A percentile compares a stretch with the other conserved stretches of the same genome.
phyloP scores from a whole-genome alignment of 2,888 invertebrate genomes.

The Flabesymbios commensalis region DNA sequence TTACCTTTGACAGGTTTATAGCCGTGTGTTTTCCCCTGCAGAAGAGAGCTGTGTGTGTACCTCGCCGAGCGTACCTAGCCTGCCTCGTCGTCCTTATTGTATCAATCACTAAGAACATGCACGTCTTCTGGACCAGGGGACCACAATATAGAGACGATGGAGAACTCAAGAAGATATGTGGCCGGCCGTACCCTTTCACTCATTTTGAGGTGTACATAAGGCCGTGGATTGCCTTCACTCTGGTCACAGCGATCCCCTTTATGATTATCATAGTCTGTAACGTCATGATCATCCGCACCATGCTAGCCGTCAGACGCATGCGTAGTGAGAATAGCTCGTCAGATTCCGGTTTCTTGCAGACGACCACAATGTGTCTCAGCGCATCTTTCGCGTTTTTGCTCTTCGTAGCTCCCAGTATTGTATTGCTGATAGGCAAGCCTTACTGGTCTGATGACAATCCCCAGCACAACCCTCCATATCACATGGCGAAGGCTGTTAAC shows the following conservation, averaged over 20 bases:
- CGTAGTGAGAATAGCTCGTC: not conserved
- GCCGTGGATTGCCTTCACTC: slow-evolving; percentile 37
- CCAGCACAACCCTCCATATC: slow-evolving; percentile 19
- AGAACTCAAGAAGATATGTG: slow-evolving; percentile 24
- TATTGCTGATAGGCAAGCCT: slow-evolving; percentile 35
- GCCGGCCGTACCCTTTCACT: slow-evolving; percentile 20
- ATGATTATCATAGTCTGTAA: slow-evolving; percentile 32
- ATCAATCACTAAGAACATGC: slow-evolving; percentile 42
- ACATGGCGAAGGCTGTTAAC: slow-evolving; percentile 30
- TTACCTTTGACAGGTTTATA: slow-evolving; percentile 51
- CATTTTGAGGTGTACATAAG: slow-evolving; percentile 32
- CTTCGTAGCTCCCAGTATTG: slow-evolving; percentile 33
- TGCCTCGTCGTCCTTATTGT: slow-evolving; percentile 30
- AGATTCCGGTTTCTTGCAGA: slow-evolving; percentile 27
- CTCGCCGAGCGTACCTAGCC: slow-evolving; percentile 38
- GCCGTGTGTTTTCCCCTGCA: slow-evolving; percentile 49
- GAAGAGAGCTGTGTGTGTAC: slow-evolving; percentile 41
- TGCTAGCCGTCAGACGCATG: slow-evolving; percentile 14
- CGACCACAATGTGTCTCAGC: slow-evolving; percentile 36
- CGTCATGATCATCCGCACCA: slow-evolving; percentile 27
- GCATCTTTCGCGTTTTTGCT: slow-evolving; percentile 34
- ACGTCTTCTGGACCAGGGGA: slow-evolving; percentile 49
- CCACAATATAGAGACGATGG: slow-evolving; percentile 27
- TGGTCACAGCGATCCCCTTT: slow-evolving; percentile 27
- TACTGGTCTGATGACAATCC: slow-evolving; percentile 26